A percentile compares a stretch with the other conserved stretches of the same genome.
Conservation (phyloP, 2,113 vertebrate genomes). For the Gymnarchus niloticus region DNA sequence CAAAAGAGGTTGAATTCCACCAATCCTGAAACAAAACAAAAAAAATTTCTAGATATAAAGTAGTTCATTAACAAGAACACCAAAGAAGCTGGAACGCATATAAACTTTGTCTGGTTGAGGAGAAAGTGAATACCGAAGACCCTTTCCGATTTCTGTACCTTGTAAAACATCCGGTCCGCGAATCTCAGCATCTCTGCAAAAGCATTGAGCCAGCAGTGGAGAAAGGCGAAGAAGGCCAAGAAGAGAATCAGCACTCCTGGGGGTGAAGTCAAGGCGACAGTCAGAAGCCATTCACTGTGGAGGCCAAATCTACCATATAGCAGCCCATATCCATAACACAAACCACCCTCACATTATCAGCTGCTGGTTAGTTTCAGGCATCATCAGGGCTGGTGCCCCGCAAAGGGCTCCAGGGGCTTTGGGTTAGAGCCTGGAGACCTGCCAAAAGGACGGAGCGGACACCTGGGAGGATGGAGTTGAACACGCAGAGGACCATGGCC, state of each 20-base stretch:
- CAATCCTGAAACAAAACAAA: slow-evolving; percentile 65
- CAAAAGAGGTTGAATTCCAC: slow-evolving; percentile 81
- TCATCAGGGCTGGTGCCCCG: not conserved
- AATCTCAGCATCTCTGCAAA: slow-evolving; percentile 80
- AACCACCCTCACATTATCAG: not conserved
- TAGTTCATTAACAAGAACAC: not conserved
- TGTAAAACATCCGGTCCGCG: slow-evolving; percentile 78
- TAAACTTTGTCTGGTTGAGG: not conserved
- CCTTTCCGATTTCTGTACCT: slow-evolving; percentile 49
- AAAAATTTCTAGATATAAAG: not conserved
- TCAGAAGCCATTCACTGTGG: not conserved
- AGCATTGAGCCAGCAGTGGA: slow-evolving; percentile 69
- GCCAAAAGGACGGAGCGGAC: not conserved
- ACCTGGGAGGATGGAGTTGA: slow-evolving; percentile 96
- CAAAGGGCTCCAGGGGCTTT: not conserved
- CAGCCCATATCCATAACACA: not conserved
- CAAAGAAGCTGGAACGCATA: too few species aligned
- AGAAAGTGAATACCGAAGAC: not conserved
- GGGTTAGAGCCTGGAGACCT: not conserved
- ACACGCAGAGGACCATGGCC: slow-evolving; percentile 84
- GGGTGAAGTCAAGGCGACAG: slow-evolving; percentile 27
- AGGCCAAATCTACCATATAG: not conserved
- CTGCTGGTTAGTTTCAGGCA: not conserved
- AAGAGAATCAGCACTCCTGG: slow-evolving; percentile 68
- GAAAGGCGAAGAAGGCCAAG: slow-evolving; percentile 67